Conservation (phyloP, 2,113 vertebrate genomes). For the Mus spicilegus region DNA sequence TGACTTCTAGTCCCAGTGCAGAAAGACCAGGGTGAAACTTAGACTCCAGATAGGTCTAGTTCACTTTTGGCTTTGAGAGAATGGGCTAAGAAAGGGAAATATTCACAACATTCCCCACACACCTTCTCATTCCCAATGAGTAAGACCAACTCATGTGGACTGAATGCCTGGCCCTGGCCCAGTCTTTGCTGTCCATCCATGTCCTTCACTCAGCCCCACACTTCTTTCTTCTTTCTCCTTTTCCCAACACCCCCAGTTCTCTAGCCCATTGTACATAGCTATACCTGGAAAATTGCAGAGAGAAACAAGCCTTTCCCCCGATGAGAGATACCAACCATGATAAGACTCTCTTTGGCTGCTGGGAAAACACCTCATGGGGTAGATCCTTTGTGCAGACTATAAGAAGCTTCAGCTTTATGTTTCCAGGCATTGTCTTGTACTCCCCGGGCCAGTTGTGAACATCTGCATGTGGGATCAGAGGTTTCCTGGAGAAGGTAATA, state of each 20-base stretch:
- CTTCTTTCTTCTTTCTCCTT: background rate
- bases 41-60: background rate
- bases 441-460: background rate
- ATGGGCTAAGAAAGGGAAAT: background rate
- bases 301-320: background rate
- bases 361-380: accelerated
- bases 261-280: background rate
- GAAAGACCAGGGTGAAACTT: background rate
- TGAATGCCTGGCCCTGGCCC: background rate
- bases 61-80: background rate
- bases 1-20: background rate
- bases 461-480: background rate
- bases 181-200: background rate
- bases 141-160: background rate
- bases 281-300: background rate
- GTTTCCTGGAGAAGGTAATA: background rate
- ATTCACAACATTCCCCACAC: background rate
- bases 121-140: background rate
- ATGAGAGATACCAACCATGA: too few species aligned
- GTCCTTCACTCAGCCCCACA: background rate
- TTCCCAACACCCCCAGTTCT: background rate
- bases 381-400: background rate
- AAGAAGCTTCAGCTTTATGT: too few species aligned
- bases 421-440: accelerated
- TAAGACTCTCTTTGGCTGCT: background rate